Conservation (phyloP, 2,113 vertebrate species). For the Chauna torquata region DNA sequence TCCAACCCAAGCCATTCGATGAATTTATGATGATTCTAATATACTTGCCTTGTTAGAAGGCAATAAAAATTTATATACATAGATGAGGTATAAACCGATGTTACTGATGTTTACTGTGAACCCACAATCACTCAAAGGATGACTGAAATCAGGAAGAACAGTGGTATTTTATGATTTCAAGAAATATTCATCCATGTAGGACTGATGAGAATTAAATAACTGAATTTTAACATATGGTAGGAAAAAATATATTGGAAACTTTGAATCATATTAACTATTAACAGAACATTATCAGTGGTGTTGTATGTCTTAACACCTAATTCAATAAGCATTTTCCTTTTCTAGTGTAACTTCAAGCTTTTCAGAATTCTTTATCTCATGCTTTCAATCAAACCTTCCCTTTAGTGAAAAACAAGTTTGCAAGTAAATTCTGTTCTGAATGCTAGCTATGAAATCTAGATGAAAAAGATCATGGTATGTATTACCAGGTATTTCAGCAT, state of each 20-base stretch:
- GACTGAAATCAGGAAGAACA: neutral
- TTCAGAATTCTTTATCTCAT: conserved; percentile 13
- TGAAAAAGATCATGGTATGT: conserved; percentile 3
- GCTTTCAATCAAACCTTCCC: neutral
- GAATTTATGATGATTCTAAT: too few relatives aligned
- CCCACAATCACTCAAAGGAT: neutral
- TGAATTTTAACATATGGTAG: neutral
- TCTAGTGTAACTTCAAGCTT: neutral
- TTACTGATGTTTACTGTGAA: neutral
- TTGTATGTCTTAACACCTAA: neutral
- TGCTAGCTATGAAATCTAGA: conserved; percentile 5
- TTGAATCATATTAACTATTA: neutral
- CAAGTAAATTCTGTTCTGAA: neutral
- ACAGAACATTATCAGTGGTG: neutral
- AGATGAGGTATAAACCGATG: neutral
- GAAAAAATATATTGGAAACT: neutral
- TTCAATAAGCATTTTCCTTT: neutral
- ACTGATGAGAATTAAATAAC: conserved; percentile 15
- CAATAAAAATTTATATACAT: neutral
- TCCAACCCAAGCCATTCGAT: too few relatives aligned
- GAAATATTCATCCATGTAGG: neutral
- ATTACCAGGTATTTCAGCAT: neutral
- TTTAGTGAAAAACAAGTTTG: neutral
- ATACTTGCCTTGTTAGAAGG: neutral
- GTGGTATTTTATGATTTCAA: neutral